phyloP scores from a whole-genome alignment of 2,113 vertebrate genomes.

The Eleginops maclovinus region DNA sequence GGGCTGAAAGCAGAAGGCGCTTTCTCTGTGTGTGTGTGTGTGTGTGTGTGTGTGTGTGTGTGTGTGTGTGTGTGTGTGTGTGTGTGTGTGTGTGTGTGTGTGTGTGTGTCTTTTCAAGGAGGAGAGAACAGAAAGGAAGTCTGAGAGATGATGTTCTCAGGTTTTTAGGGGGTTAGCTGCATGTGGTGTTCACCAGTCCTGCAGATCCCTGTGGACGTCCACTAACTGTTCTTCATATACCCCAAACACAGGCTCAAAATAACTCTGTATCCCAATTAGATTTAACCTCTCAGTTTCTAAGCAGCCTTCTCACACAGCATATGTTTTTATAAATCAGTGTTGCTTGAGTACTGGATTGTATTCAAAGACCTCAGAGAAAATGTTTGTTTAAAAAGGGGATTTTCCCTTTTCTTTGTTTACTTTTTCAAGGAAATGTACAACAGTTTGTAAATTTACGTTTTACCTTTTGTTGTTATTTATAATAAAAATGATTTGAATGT shows the following conservation, averaged over 20 bases:
- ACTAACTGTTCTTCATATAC: conserved; percentile 50
- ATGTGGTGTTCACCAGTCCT: conserved; percentile 61
- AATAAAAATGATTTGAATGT: not conserved
- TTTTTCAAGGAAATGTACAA: not conserved
- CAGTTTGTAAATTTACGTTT: not conserved
- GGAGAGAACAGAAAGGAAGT: conserved; percentile 40
- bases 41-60: conserved; percentile 22
- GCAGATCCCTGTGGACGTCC: conserved; percentile 57
- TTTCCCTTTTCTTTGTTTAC: not conserved
- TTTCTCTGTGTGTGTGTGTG: conserved; percentile 56
- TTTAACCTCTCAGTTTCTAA: not conserved
- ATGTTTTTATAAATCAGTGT: conserved; percentile 1
- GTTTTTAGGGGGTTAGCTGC: conserved; percentile 53
- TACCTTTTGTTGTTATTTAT: not conserved
- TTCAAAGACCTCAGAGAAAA: not conserved
- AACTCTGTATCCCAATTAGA: conserved; percentile 50
- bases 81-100: conserved; percentile 13
- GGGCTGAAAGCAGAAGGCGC: no score
- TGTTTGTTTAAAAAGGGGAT: not conserved
- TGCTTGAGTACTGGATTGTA: not conserved
- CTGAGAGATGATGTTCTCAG: conserved; percentile 54
- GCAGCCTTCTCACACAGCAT: not conserved
- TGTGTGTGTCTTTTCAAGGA: conserved; percentile 19
- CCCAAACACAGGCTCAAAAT: conserved; percentile 51
- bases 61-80: conserved; percentile 22